A percentile compares a stretch with the other conserved stretches of the same genome.
phyloP scores from a whole-genome alignment of 2,888 invertebrate species.

The Andrena bucephala region DNA sequence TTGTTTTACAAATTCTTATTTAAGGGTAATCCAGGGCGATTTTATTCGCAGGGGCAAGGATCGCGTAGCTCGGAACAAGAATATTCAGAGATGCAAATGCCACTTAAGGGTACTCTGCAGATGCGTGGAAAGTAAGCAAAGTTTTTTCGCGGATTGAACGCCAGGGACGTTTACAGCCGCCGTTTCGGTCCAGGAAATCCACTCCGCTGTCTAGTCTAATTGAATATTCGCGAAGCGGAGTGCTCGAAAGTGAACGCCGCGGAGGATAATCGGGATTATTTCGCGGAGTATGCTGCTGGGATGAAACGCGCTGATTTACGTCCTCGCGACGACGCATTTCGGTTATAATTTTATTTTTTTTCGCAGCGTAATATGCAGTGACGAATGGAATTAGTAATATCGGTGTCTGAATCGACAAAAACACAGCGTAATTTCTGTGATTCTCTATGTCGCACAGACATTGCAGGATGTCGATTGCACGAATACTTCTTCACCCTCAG shows the following conservation, averaged over 20 bases:
- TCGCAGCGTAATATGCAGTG: too few species aligned
- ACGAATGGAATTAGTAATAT: too few species aligned
- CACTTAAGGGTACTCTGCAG: conserved; percentile 29
- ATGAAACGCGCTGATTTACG: conserved; percentile 19
- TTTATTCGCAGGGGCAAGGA: conserved; percentile 15
- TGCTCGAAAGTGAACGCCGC: conserved; percentile 36
- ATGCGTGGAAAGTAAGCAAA: conserved; percentile 34
- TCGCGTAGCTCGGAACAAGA: neutral
- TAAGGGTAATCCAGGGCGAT: neutral
- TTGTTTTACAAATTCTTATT: conserved; percentile 9
- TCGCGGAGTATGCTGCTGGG: neutral
- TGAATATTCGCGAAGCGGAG: conserved; percentile 63
- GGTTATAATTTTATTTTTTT: neutral
- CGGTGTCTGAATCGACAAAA: too few species aligned
- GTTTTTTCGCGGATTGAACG: conserved; percentile 51
- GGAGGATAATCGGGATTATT: conserved; percentile 50
- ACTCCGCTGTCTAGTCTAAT: conserved; percentile 60
- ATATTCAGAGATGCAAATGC: conserved; percentile 56
- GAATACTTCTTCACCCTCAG: neutral
- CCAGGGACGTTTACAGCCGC: conserved; percentile 30
- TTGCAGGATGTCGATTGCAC: neutral
- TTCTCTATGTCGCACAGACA: too few species aligned
- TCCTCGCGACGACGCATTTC: neutral
- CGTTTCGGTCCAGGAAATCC: conserved; percentile 53
- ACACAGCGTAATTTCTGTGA: too few species aligned